phyloP scores from a whole-genome alignment of 2,113 vertebrate species.

The Sturnira hondurensis region DNA sequence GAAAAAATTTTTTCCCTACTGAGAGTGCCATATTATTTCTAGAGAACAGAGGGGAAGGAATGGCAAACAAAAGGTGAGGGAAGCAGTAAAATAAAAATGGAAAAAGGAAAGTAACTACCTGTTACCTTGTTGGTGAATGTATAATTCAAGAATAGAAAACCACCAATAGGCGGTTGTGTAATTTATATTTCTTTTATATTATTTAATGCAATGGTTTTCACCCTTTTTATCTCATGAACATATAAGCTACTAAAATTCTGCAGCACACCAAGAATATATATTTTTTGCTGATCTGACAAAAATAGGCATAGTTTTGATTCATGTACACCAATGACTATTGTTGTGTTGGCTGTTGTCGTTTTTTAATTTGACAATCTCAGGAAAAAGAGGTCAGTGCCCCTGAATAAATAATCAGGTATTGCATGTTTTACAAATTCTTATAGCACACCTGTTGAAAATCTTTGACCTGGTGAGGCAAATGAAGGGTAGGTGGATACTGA shows the following conservation, averaged over 20 bases:
- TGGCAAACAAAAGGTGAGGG: not conserved
- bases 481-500: not conserved
- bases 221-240: too few relatives aligned
- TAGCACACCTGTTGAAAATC: too few relatives aligned
- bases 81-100: not conserved
- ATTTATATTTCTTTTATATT: not conserved
- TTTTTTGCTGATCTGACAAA: too few relatives aligned
- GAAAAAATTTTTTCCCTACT: not conserved
- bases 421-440: too few relatives aligned
- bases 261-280: too few relatives aligned
- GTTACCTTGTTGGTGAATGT: not conserved
- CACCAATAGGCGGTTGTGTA: not conserved
- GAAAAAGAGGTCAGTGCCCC: too few relatives aligned
- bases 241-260: too few relatives aligned
- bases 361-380: too few relatives aligned
- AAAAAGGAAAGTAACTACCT: not conserved
- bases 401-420: too few relatives aligned
- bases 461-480: not conserved
- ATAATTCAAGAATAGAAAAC: not conserved
- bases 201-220: not conserved
- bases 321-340: too few relatives aligned
- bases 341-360: too few relatives aligned
- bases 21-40: not conserved
- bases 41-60: not conserved
- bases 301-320: too few relatives aligned